These are phyloP conservation scores for Andrena bucephala DNA, from an alignment of 2,888 invertebrate genomes.

Conservation along the genomic window DNA sequence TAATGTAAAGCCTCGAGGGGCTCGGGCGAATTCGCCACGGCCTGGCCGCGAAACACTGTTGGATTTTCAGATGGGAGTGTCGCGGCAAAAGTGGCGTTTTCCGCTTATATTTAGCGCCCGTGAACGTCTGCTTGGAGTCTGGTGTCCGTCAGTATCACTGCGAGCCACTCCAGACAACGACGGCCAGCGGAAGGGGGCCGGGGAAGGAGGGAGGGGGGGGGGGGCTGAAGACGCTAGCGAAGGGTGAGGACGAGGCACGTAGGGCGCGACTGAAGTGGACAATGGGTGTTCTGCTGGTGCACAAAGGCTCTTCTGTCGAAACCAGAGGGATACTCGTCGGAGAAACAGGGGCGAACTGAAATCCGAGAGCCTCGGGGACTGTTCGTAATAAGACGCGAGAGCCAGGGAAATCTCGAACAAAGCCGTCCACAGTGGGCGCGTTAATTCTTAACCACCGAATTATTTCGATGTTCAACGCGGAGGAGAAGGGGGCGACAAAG, in stretches of 20 bases:
- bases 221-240: slow-evolving; percentile 16
- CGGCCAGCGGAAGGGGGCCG: neutral
- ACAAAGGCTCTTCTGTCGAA: slow-evolving; percentile 64
- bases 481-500: neutral
- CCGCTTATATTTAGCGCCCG: slow-evolving; percentile 47
- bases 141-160: slow-evolving; percentile 33
- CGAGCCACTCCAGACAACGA: slow-evolving; percentile 58
- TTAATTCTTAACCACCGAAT: slow-evolving; percentile 52
- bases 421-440: slow-evolving; percentile 21
- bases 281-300: slow-evolving; percentile 58
- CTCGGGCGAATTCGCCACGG: neutral
- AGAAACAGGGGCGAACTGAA: slow-evolving; percentile 48
- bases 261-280: slow-evolving; percentile 63
- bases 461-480: slow-evolving; percentile 10
- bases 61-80: neutral
- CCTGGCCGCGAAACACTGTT: slow-evolving; percentile 17
- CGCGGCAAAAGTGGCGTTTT: slow-evolving; percentile 27
- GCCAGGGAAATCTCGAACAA: slow-evolving; percentile 32
- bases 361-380: slow-evolving; percentile 42
- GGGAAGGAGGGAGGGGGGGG: neutral
- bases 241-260: slow-evolving; percentile 41
- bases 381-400: slow-evolving; percentile 48
- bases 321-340: slow-evolving; percentile 48
- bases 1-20: slow-evolving; percentile 26
- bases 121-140: slow-evolving; percentile 37